A percentile compares a stretch with the other conserved stretches of the same genome.
Conservation (phyloP, 2,888 invertebrate genomes). For the Acanthoscelides obtectus region DNA sequence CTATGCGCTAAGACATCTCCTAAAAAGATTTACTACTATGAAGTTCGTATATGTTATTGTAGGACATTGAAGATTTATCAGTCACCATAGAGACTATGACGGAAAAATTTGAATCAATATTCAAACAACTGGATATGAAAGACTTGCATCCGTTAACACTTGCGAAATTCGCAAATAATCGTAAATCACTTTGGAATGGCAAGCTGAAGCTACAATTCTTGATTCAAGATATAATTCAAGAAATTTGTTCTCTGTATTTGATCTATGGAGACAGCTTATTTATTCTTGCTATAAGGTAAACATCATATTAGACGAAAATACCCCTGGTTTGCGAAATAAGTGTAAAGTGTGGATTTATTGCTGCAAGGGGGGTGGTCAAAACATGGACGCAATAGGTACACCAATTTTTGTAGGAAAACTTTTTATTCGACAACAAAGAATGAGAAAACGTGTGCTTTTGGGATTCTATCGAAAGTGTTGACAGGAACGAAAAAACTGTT, state of each 20-base stretch:
- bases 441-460: no score
- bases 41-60: not conserved
- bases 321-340: no score
- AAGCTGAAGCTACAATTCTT: slow-evolving; percentile 55
- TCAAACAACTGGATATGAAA: slow-evolving; percentile 48
- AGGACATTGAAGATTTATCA: slow-evolving; percentile 58
- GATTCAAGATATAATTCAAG: slow-evolving; percentile 52
- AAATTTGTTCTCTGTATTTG: slow-evolving; percentile 54
- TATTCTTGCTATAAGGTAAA: slow-evolving; percentile 55
- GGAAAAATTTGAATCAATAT: slow-evolving; percentile 52
- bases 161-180: slow-evolving; percentile 52
- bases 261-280: slow-evolving; percentile 57
- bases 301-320: no score
- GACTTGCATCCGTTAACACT: slow-evolving; percentile 34
- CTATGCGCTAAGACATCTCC: not conserved
- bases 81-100: slow-evolving; percentile 52
- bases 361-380: no score
- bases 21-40: not conserved
- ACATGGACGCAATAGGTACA: no score
- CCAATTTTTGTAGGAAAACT: no score
- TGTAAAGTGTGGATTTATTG: no score
- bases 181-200: slow-evolving; percentile 51
- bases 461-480: no score
- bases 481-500: no score
- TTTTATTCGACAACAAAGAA: no score